Evolutionary conservation across 2,888 invertebrate species (phyloP), one percentile per base, ranked within the genome.

Genomic region (Torymus texanus): DNA sequence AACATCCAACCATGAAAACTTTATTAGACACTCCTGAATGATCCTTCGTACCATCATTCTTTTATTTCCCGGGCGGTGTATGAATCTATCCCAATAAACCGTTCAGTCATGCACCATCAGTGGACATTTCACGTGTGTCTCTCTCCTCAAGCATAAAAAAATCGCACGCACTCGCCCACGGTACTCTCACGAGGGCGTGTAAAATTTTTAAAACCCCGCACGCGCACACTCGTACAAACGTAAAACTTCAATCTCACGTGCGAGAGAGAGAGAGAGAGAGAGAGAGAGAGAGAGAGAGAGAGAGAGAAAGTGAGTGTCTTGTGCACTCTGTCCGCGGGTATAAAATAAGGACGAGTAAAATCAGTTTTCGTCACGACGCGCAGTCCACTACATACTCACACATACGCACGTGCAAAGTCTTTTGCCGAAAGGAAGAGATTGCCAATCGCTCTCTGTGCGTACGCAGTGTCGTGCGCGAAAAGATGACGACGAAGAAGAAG

Each of bases 291-390:
- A 21, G 21, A 2, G 2, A 21, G 21, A 21, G 21, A 61, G 29
- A 61, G 21, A 41, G 41, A 41, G 41, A 41, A 5, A 41, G 41
- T 8, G 41, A 5, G 5, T 29, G 4, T 29, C 29, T 29, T 3
- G 3, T 0, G 29, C 4, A 29, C 2, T 29, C 4, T 29, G 59
- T 16, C 55, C 11, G 65, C 29, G 66, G 29, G 63, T 67, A 61
- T 61, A 61, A 75, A 75, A 75, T 75, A 75, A 67, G 75, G 29
- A 68, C 29, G 75, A 75, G 53, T 29, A 53, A 59, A 75, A 63
- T 71, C 62, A 77, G 77, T 63, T 77, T 71, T 71, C 56, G 58
- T 71, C 24, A 58, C 56, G 77, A 56, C 59, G 63, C 73, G 65
- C 8, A 73, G 65, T 73, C 14, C 51, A 75, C 67, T 68, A 41